Base-by-base conservation (phyloP, 2,888 invertebrate species). In the Nezara viridula region DNA sequence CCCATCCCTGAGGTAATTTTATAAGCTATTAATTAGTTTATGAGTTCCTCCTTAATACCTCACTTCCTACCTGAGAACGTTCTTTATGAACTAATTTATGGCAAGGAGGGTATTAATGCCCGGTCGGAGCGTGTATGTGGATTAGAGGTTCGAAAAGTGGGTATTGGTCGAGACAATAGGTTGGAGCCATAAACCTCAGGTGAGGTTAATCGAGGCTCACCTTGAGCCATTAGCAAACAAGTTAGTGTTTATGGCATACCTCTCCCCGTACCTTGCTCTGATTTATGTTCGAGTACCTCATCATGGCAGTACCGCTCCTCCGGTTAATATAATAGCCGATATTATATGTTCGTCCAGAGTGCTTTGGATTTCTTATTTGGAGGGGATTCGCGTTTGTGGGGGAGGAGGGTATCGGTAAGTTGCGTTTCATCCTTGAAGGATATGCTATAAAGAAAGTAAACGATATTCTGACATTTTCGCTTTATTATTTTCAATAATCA, bases 141-240 rank as follows among this genome's bases (percentile, higher is more conserved):
- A 73, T 73, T 73, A 73, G 66, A 21, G 16, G 3, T 73, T 19
- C 19, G 66, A 73, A 60, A 73, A 81, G 81, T 44, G 81, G 44
- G 81, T 81, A 81, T 44, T n/a, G 40, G 1, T 9, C 44, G 81
- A 81, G 44, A 81, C 44, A 81, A 40, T 81, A n/a, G n/a, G n/a
- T 6, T 10, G 5, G 7, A 14, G n/a, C n/a, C 81, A n/a, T 81
- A 81, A 81, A 81, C 7, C n/a, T 6, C 19, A 2, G 21, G 9
- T 77, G 77, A 77, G 81, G 81, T 81, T 81, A 81, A 81, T 81
- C 81, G 81, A 81, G 44, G n/a, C 81, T 81, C 86, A 32, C 86
- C 50, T 21, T 0, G 21, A 27, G 60, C 86, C 55, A 86, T 86
- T 86, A 86, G 86, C 24, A 86, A 86, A 86, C 55, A 86, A 86